Evolutionary conservation across 2,888 invertebrate genomes (phyloP), one percentile per base, ranked within the genome.

Genomic region (Harpalus rufipes): DNA sequence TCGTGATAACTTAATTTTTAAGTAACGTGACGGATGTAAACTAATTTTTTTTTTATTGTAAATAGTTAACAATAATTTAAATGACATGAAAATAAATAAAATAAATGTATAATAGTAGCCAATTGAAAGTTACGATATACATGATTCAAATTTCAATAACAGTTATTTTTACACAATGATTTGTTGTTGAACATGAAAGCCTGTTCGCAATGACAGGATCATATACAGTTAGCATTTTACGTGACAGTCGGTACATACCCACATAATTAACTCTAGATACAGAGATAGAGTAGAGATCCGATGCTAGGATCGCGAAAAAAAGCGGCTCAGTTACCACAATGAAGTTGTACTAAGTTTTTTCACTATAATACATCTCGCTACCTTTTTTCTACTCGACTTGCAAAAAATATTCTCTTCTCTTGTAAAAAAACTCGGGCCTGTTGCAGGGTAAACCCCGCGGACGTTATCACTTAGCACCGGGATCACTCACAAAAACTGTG

Each of bases 391-490:
- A 78, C 59, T 78, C 72, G 72, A 72, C 58, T 78, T 78, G 78
- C 78, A 78, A 78, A 78, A 78, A 78, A 78, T 78, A 78, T 56
- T 78, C 78, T 78, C 78, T 78, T 51, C 32, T 78, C 78, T 58
- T 78, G 76, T 76, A 76, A 78, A 78, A 76, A 78, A 78, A 78
- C 78, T 78, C 78, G 78, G 58, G 78, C 78, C 78, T 78, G 56
- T 76, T 56, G 76, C 72, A 18, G 72, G 72, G 72, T n/a, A 72
- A 44, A 44, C 76, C 51, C 76, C 44, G n/a, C 76, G 76, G 76
- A 76, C 76, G 76, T 76, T 76, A 76, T 76, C 76, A 76, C 76
- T 76, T 44, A 16, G 51, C 76, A 44, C 76, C 44, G 51, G 44
- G 76, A 76, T 41, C 10, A 12, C 12, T 44, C 76, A 21, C 56